Evolutionary conservation across 2,113 vertebrate species (phyloP).

Genomic region (Noctilio leporinus): DNA sequence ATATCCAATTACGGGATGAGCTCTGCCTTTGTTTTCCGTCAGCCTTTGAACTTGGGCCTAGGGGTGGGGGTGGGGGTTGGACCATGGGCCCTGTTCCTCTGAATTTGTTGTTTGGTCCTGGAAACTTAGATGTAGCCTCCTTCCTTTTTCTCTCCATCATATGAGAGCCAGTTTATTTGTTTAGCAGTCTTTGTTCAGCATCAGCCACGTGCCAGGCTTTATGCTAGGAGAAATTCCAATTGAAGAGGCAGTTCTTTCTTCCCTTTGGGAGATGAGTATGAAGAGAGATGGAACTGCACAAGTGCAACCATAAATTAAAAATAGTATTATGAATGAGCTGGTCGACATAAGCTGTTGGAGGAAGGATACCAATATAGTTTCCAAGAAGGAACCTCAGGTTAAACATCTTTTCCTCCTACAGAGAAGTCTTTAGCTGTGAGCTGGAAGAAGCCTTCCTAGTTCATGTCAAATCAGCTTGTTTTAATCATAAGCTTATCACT

Average conservation of each 20-base stretch:
- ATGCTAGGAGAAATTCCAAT: background rate
- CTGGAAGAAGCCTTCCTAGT: background rate
- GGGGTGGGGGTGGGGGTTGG: background rate
- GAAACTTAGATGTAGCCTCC: background rate
- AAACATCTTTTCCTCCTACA: background rate
- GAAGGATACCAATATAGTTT: background rate
- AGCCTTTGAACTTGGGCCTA: background rate
- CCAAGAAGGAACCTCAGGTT: background rate
- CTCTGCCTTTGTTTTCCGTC: background rate
- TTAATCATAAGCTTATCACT: background rate
- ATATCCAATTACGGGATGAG: background rate
- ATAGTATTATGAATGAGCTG: background rate
- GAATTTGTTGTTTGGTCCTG: background rate
- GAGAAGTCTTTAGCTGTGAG: background rate
- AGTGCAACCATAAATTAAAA: background rate
- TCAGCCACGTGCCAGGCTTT: background rate
- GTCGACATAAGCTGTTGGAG: background rate
- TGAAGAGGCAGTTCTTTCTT: background rate
- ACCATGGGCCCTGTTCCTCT: background rate
- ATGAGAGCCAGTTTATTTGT: background rate
- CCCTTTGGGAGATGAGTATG: background rate
- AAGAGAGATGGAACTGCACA: background rate
- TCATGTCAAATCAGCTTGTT: background rate
- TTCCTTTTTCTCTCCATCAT: background rate
- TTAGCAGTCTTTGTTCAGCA: background rate